A percentile compares a stretch with the other conserved stretches of the same genome.
Evolutionary conservation across 2,888 invertebrate genomes (phyloP).

Genomic region (Drosophila rubida): DNA sequence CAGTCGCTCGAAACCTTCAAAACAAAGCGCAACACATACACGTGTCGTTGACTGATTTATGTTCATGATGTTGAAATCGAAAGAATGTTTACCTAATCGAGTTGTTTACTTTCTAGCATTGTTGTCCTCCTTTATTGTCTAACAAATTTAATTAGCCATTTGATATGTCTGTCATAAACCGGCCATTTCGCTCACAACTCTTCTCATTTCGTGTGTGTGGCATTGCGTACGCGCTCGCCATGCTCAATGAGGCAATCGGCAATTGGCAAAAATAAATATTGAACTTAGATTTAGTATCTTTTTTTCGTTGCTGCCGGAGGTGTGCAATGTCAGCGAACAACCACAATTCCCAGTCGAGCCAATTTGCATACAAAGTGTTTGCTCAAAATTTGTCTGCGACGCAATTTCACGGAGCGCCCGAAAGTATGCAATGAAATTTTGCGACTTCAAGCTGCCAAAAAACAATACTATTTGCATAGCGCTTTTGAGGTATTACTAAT

Average conservation of each 20-base stretch:
- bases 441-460: background rate
- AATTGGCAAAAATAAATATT: slow-evolving; percentile 30
- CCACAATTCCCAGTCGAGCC: slow-evolving; percentile 2
- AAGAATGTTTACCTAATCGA: slow-evolving; percentile 22
- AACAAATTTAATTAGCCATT: slow-evolving; percentile 55
- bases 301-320: slow-evolving; percentile 26
- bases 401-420: slow-evolving; percentile 20
- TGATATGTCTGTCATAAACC: slow-evolving; percentile 61
- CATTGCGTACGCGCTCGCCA: slow-evolving; percentile 41
- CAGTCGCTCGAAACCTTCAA: slow-evolving; percentile 6
- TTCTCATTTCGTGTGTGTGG: slow-evolving; percentile 38
- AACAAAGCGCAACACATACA: background rate
- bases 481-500: background rate
- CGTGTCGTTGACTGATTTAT: slow-evolving; percentile 40
- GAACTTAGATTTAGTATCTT: slow-evolving; percentile 19
- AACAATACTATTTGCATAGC: background rate
- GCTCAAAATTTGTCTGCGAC: background rate
- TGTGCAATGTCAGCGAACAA: slow-evolving; percentile 53
- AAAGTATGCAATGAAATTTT: slow-evolving; percentile 48
- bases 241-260: slow-evolving; percentile 39
- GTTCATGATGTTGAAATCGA: background rate
- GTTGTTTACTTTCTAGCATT: slow-evolving; percentile 53
- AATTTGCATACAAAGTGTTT: slow-evolving; percentile 54
- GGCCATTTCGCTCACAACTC: slow-evolving; percentile 52
- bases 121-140: slow-evolving; percentile 9